A percentile compares a stretch with the other conserved stretches of the same genome.
Conservation (phyloP, 1,140 invertebrate species). For the Zaprionus capensis region DNA sequence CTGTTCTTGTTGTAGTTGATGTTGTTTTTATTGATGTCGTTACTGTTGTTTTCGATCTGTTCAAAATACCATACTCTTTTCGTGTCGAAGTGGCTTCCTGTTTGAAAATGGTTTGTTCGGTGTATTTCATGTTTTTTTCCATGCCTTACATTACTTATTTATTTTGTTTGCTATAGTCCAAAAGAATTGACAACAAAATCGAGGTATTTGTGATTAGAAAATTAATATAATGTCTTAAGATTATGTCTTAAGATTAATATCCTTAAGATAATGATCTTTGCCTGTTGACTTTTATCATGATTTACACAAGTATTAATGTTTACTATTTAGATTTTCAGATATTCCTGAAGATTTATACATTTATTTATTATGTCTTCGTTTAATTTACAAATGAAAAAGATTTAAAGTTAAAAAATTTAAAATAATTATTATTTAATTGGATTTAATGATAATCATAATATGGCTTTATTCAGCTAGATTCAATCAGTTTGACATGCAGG, state of each 20-base stretch:
- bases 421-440: no score
- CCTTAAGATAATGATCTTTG: no score
- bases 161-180: slow-evolving; percentile 13
- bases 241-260: no score
- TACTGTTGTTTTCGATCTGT: background rate
- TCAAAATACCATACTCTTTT: background rate
- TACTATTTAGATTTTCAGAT: no score
- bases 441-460: no score
- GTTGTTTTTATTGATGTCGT: background rate
- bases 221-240: background rate
- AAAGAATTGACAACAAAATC: slow-evolving; percentile 6
- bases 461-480: background rate
- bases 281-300: no score
- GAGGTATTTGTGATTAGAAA: background rate
- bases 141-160: slow-evolving; percentile 40
- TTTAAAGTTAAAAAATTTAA: no score
- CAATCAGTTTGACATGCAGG: background rate
- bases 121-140: slow-evolving; percentile 48
- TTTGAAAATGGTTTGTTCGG: slow-evolving; percentile 11
- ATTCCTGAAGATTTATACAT: no score
- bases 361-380: no score
- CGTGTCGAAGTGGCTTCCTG: background rate
- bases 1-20: background rate
- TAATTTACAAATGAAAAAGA: no score
- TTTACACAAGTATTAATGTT: no score